Percentiles rank a stretch among this genome's conserved stretches.
Evolutionary conservation across 2,888 invertebrate genomes (phyloP).

Genomic region (Drosophila niveifrons): DNA sequence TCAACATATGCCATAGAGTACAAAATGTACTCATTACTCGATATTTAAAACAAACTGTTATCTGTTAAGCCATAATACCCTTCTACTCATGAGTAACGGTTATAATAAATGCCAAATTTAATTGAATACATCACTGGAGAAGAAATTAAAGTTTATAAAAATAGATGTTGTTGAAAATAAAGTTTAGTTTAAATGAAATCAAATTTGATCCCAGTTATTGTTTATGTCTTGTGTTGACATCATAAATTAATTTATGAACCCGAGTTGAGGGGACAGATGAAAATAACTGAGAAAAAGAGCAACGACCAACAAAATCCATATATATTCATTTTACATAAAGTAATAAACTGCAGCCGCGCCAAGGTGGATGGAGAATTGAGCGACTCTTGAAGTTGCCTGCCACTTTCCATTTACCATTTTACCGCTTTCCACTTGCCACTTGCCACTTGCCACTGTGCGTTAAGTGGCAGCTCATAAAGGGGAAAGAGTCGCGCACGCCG

Average conservation of each 20-base stretch:
- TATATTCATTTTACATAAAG: constrained; percentile 18
- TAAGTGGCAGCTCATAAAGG: constrained; percentile 23
- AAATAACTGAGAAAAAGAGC: background rate
- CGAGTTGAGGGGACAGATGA: background rate
- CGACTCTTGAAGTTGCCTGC: background rate
- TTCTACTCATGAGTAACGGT: no score
- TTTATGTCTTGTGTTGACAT: background rate
- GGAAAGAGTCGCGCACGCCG: constrained; percentile 16
- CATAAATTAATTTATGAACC: constrained; percentile 21
- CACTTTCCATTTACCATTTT: constrained; percentile 3
- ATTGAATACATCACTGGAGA: no score
- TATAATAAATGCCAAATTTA: no score
- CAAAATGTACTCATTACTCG: no score
- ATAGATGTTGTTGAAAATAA: background rate
- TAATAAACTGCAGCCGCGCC: constrained; percentile 14
- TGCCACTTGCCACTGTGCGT: constrained; percentile 9
- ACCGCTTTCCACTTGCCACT: constrained; percentile 1
- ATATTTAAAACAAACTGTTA: no score
- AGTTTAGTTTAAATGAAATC: background rate
- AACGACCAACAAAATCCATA: constrained; percentile 2
- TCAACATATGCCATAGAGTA: no score
- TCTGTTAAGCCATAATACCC: no score
- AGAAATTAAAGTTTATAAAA: background rate
- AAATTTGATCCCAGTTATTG: background rate
- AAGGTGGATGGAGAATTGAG: background rate